Conservation (phyloP, 2,888 invertebrate species). For the Agonum fuliginosum region DNA sequence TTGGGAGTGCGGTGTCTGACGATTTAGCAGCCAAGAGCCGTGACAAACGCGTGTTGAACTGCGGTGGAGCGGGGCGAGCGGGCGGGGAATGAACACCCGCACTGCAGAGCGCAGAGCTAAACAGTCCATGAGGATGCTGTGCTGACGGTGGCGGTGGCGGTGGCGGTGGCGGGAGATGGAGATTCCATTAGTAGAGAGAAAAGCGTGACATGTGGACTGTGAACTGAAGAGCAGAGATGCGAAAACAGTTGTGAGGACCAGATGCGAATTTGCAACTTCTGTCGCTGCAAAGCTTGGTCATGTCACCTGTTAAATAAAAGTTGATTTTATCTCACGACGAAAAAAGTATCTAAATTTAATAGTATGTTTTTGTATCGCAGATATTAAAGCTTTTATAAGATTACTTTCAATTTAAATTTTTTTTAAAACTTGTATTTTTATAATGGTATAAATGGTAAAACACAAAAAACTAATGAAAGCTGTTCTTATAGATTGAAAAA, state of each 20-base stretch:
- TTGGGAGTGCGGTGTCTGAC: slow-evolving; percentile 28
- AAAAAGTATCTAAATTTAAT: no score
- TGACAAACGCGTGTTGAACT: slow-evolving; percentile 19
- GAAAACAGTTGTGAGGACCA: slow-evolving; percentile 26
- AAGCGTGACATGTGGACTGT: slow-evolving; percentile 52
- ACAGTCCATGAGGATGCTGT: background rate
- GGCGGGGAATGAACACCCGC: slow-evolving; percentile 9
- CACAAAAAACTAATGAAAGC: no score
- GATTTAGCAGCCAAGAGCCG: slow-evolving; percentile 45
- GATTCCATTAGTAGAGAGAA: slow-evolving; percentile 26
- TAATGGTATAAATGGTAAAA: no score
- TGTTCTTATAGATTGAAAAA: no score
- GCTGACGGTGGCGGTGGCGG: background rate
- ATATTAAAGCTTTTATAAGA: no score
- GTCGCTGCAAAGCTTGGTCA: background rate
- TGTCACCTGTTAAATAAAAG: no score
- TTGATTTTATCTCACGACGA: no score
- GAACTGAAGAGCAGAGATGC: slow-evolving; percentile 36
- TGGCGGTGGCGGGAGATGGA: background rate
- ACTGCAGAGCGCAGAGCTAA: slow-evolving; percentile 12
- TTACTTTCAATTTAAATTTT: no score
- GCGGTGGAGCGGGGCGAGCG: background rate
- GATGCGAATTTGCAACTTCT: background rate
- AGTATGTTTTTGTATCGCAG: no score
- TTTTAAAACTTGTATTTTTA: no score